Evolutionary conservation across 2,888 invertebrate genomes (phyloP).

Genomic region (Hypselothyrea guttata): DNA sequence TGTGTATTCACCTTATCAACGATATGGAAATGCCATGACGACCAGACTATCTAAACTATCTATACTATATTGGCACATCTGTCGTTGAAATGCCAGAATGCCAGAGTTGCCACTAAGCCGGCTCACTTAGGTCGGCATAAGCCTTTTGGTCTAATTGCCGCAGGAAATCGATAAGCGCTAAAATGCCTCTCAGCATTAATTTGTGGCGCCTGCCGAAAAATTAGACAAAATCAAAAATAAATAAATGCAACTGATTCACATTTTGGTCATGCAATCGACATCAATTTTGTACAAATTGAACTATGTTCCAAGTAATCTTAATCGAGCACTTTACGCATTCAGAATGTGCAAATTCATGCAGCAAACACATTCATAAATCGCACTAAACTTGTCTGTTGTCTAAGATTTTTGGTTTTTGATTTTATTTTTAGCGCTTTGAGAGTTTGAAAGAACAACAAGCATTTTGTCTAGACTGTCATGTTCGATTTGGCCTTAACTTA

Average conservation of each 20-base stretch:
- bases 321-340: constrained; percentile 62
- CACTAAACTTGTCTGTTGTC: too few relatives aligned
- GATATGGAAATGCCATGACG: constrained; percentile 10
- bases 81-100: constrained; percentile 33
- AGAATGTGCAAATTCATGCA: constrained; percentile 62
- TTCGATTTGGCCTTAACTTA: constrained; percentile 60
- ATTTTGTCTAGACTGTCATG: constrained; percentile 69
- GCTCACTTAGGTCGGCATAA: too few relatives aligned
- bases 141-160: too few relatives aligned
- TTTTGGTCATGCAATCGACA: constrained; percentile 41
- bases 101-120: too few relatives aligned
- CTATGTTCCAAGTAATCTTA: constrained; percentile 56
- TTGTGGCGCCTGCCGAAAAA: constrained; percentile 35
- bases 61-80: constrained; percentile 61
- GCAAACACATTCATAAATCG: constrained; percentile 26
- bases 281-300: constrained; percentile 65
- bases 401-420: too few relatives aligned
- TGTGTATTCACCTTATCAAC: constrained; percentile 56
- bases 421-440: constrained; percentile 26
- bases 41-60: constrained; percentile 52
- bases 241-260: constrained; percentile 21
- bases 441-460: constrained; percentile 62
- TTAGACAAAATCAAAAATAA: background rate
- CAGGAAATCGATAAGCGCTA: constrained; percentile 10
- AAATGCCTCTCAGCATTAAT: constrained; percentile 36